These are phyloP conservation scores for Danionella cerebrum DNA, from an alignment of 2,113 vertebrate species.

Conservation along the genomic window DNA sequence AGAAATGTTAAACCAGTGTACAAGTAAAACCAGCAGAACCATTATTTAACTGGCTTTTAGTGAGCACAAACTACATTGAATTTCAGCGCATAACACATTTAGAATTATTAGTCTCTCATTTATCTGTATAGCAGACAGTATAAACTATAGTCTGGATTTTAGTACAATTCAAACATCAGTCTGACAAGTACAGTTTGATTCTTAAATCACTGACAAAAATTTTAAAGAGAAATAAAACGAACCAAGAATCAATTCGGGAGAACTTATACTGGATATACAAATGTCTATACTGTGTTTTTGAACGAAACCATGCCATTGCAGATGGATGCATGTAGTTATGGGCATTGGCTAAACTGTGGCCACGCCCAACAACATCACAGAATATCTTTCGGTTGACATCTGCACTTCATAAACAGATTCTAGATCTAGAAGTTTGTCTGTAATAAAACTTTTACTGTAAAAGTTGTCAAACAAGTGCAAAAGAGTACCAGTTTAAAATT, in stretches of 20 bases:
- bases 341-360: no score
- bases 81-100: neutral
- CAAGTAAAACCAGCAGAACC: slow-evolving; percentile 30
- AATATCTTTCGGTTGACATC: no score
- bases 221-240: neutral
- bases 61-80: neutral
- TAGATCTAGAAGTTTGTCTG: no score
- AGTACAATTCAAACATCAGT: neutral
- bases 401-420: no score
- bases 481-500: no score
- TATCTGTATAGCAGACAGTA: neutral
- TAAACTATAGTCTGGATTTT: neutral
- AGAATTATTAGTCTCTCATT: neutral
- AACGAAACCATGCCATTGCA: no score
- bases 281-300: no score
- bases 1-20: slow-evolving; percentile 37
- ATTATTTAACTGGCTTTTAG: slow-evolving; percentile 13
- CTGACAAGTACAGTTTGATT: neutral
- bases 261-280: no score
- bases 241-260: neutral
- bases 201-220: neutral
- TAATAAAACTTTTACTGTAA: no score
- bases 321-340: no score
- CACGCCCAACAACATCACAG: no score
- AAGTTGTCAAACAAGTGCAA: no score